Evolutionary conservation across 2,113 vertebrate species (phyloP).

Genomic region (Petroica traversi): DNA sequence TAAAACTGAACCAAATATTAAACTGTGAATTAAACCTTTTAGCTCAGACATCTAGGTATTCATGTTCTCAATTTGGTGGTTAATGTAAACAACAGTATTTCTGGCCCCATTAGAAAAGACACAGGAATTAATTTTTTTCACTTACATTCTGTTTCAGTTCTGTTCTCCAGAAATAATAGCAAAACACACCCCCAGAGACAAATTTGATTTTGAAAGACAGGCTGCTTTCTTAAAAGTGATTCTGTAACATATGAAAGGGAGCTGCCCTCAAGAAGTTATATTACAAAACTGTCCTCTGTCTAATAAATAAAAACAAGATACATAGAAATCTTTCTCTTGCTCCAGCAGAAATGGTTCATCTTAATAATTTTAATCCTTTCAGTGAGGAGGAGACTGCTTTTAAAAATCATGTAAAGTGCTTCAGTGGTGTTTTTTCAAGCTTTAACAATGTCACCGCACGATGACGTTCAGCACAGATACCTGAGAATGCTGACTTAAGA

Average conservation of each 20-base stretch:
- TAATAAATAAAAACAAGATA: slow-evolving; percentile 6
- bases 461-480: background rate
- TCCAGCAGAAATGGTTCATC: slow-evolving; percentile 22
- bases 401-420: slow-evolving; percentile 13
- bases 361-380: slow-evolving; percentile 6
- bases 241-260: background rate
- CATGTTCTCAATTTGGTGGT: background rate
- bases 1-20: background rate
- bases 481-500: background rate
- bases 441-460: background rate
- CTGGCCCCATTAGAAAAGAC: background rate
- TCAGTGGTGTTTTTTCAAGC: background rate
- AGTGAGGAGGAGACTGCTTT: background rate
- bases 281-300: background rate
- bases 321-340: background rate
- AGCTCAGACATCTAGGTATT: background rate
- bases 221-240: background rate
- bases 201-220: slow-evolving; percentile 10
- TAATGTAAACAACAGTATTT: background rate
- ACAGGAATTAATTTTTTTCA: background rate
- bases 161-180: background rate
- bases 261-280: background rate
- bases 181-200: background rate
- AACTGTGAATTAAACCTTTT: background rate
- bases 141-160: background rate